A percentile compares a stretch with the other conserved stretches of the same genome.
Conservation (phyloP, 2,113 vertebrate species). For the Archocentrus centrarchus region DNA sequence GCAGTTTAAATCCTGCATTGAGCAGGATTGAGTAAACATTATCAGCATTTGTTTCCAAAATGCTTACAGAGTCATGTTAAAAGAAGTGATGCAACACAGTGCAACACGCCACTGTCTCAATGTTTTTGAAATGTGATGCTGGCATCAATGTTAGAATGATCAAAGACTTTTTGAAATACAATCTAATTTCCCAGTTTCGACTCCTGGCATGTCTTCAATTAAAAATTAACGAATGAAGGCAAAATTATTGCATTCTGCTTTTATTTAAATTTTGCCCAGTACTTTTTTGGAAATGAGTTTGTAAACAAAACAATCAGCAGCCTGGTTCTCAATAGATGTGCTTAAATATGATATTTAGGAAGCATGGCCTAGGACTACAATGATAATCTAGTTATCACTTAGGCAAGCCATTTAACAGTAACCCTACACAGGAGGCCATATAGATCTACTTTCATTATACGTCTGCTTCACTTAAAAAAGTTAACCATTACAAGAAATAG, state of each 20-base stretch:
- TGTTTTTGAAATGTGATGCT: background rate
- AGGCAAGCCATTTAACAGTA: background rate
- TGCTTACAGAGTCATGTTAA: background rate
- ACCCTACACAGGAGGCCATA: background rate
- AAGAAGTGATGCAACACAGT: background rate
- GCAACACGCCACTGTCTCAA: background rate
- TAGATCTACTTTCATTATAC: background rate
- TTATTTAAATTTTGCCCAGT: background rate
- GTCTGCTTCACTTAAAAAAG: constrained; percentile 17
- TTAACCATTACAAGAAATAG: constrained; percentile 5
- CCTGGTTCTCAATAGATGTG: background rate
- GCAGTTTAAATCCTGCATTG: no score
- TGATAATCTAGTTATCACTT: background rate
- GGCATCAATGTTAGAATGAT: no score
- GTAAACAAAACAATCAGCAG: background rate
- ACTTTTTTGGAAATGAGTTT: background rate
- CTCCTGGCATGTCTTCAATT: background rate
- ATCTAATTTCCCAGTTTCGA: fast-evolving
- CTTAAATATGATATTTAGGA: background rate
- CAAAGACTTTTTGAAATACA: no score
- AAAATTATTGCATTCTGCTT: background rate
- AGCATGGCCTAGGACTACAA: background rate
- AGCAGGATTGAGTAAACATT: no score
- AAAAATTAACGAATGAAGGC: background rate
- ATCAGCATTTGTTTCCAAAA: background rate